Conservation (phyloP, 2,113 vertebrate genomes). For the Hystrix cristata region DNA sequence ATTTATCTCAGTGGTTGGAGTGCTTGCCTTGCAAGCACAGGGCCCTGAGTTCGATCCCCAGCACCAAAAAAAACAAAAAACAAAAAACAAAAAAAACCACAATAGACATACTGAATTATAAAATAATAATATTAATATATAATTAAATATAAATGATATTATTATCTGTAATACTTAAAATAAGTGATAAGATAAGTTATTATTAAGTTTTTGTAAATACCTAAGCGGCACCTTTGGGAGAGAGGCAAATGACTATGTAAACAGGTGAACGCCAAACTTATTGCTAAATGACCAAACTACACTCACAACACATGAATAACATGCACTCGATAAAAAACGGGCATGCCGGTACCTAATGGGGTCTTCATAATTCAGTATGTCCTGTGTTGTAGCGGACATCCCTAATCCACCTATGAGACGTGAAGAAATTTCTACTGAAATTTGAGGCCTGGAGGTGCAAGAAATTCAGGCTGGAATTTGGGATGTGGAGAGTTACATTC, state of each 20-base stretch:
- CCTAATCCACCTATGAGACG: not conserved
- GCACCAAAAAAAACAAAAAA: too few species aligned
- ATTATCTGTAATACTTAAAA: not conserved
- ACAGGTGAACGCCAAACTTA: not conserved
- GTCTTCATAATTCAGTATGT: not conserved
- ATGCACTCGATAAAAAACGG: not conserved
- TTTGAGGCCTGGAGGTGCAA: not conserved
- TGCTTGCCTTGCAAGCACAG: too few species aligned
- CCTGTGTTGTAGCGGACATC: not conserved
- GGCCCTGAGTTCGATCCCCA: too few species aligned
- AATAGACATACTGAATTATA: not conserved
- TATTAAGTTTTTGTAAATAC: not conserved
- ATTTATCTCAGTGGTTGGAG: too few species aligned
- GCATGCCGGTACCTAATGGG: not conserved
- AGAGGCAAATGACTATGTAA: not conserved
- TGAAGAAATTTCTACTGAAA: not conserved
- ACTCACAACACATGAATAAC: not conserved
- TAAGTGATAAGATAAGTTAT: not conserved
- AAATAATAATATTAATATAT: not conserved
- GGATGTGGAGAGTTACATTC: not conserved
- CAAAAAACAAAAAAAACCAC: not conserved
- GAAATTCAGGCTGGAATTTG: not conserved
- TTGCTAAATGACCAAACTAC: not conserved
- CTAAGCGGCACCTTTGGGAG: not conserved
- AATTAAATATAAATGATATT: not conserved